Conservation (phyloP, 2,888 invertebrate species). For the Kryphioiulus occultus region DNA sequence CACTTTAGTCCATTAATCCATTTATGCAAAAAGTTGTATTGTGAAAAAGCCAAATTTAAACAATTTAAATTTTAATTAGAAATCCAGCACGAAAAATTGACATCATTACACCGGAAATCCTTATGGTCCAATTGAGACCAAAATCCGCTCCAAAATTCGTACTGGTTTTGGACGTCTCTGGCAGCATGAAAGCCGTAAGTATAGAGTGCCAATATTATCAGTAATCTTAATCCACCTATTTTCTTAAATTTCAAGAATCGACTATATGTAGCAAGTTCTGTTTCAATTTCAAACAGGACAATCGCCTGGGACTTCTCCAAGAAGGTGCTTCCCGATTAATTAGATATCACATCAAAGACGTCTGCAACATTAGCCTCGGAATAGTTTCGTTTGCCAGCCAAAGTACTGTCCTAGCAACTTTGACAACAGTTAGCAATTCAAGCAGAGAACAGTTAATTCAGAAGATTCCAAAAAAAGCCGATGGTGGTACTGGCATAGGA, state of each 20-base stretch:
- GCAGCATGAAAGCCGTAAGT: not conserved
- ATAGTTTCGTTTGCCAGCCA: conserved; percentile 5
- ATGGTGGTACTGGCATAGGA: not conserved
- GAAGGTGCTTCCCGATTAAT: not conserved
- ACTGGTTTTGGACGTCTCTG: conserved; percentile 4
- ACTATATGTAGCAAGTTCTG: not conserved
- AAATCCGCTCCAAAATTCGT: not conserved
- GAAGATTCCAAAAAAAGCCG: not conserved
- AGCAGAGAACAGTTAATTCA: not conserved
- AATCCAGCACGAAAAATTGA: not conserved
- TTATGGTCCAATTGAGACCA: not conserved
- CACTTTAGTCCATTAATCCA: too few species aligned
- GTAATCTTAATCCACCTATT: too few species aligned
- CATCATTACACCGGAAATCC: not conserved
- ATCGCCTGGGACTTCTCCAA: not conserved
- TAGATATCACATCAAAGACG: not conserved
- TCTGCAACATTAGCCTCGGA: not conserved
- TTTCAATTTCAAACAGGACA: not conserved
- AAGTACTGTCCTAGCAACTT: not conserved
- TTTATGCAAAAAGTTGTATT: too few species aligned
- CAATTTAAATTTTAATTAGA: not conserved
- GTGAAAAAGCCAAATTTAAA: not conserved
- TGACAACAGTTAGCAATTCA: not conserved
- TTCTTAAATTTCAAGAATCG: too few species aligned
- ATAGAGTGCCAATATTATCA: not conserved